Conservation (phyloP, 2,888 invertebrate species). For the Tinea pellionella region DNA sequence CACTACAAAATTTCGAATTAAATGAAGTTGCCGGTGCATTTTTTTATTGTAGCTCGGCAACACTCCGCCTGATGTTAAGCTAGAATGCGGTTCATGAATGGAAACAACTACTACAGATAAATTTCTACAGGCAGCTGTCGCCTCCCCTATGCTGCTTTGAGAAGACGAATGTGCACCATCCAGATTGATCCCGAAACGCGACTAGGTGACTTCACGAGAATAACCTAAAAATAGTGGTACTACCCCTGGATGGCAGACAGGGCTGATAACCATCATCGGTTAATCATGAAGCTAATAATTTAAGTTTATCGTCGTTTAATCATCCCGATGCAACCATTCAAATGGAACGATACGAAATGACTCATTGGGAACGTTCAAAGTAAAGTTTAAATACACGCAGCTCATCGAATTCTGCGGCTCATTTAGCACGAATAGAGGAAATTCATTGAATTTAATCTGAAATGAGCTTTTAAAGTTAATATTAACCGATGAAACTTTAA, state of each 20-base stretch:
- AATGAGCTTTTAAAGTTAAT: slow-evolving; percentile 3
- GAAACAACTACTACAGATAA: no score
- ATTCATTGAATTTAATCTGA: background rate
- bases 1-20: slow-evolving; percentile 13
- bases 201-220: no score
- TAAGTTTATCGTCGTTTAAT: slow-evolving; percentile 3
- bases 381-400: slow-evolving; percentile 11
- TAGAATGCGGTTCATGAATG: no score
- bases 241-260: no score
- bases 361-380: slow-evolving; percentile 9
- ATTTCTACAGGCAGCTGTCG: no score
- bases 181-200: no score
- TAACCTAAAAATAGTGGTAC: no score
- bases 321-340: background rate
- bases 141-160: no score
- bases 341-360: slow-evolving; percentile 3
- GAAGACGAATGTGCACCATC: no score
- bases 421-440: slow-evolving; percentile 8
- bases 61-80: no score
- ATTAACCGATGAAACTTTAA: background rate
- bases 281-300: background rate
- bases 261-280: background rate
- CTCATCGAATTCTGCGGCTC: slow-evolving; percentile 9
- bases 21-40: background rate
- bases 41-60: no score